Base-by-base conservation (phyloP, 2,888 invertebrate genomes). In the Gryllus longicercus region DNA sequence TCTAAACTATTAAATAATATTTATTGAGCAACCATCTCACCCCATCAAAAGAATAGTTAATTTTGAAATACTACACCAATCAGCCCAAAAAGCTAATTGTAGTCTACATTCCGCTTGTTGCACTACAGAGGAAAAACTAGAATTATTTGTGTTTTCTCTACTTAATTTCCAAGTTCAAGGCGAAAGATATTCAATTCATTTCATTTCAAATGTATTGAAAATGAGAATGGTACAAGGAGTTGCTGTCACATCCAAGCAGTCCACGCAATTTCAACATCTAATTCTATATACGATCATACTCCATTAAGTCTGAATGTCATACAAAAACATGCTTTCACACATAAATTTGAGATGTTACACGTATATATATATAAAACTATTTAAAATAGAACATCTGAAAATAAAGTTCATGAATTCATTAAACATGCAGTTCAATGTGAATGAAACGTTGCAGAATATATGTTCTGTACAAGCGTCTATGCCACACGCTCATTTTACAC, bases 341-440 rank as follows among this genome's bases (percentile, higher is more conserved):
- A 14, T 63, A 18, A 63, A 63, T 63, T 63, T 63, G 63, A n/a
- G 38, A 38, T 38, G 38, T 38, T 38, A 38, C 38, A 38, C 38
- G 38, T 38, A 38, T 38, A 38, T 63, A 18, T 14, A 63, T 63
- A 63, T 63, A n/a, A 63, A 63, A 63, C n/a, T 63, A 63, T 63
- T 63, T 63, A 63, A 63, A 63, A 63, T 63, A 63, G 63, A 63
- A 63, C 63, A 18, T 63, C 63, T 63, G 14, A 63, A 63, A 63
- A 38, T 38, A 38, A 38, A 38, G 38, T 38, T 38, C 38, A 38
- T 63, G n/a, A 63, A n/a, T 63, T 63, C n/a, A 63, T 18, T 63
- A 63, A 63, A 63, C n/a, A 63, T 63, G 63, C 16, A 63, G 14
- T 63, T 63, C 63, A 63, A n/a, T 63, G 63, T 63, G 38, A 38